These are phyloP conservation scores for Drosophila formosana DNA, from an alignment of 2,888 invertebrate species.

Conservation along the genomic window DNA sequence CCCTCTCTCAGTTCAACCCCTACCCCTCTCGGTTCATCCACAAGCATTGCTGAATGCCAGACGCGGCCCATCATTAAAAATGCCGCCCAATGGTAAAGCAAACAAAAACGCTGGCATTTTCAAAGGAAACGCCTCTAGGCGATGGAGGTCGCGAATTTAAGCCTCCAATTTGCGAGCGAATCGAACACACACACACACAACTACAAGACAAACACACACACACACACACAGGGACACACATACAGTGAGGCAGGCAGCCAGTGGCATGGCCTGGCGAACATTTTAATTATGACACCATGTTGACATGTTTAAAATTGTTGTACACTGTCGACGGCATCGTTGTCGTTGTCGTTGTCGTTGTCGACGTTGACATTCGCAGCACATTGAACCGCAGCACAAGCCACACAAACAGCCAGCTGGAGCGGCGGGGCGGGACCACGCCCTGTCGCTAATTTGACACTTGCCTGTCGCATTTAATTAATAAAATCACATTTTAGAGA, in stretches of 20 bases:
- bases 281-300: constrained; percentile 81
- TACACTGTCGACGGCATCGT: constrained; percentile 49
- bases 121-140: constrained; percentile 52
- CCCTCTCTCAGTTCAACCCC: not conserved
- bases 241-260: constrained; percentile 8
- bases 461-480: constrained; percentile 77
- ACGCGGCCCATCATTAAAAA: constrained; percentile 62
- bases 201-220: constrained; percentile 33
- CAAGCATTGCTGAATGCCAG: not conserved
- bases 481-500: constrained; percentile 75
- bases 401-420: constrained; percentile 35
- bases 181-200: constrained; percentile 41
- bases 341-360: constrained; percentile 16
- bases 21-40: not conserved
- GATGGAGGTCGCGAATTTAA: constrained; percentile 43
- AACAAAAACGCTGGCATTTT: constrained; percentile 53
- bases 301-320: constrained; percentile 76
- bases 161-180: constrained; percentile 59
- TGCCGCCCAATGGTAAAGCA: constrained; percentile 52
- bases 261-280: constrained; percentile 60
- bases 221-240: constrained; percentile 13
- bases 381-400: constrained; percentile 73
- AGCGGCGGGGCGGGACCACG: constrained; percentile 20
- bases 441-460: constrained; percentile 71
- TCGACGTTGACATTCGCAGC: constrained; percentile 52